A percentile compares a stretch with the other conserved stretches of the same genome.
phyloP scores from a whole-genome alignment of 2,888 invertebrate species.

The Eilema caniola region DNA sequence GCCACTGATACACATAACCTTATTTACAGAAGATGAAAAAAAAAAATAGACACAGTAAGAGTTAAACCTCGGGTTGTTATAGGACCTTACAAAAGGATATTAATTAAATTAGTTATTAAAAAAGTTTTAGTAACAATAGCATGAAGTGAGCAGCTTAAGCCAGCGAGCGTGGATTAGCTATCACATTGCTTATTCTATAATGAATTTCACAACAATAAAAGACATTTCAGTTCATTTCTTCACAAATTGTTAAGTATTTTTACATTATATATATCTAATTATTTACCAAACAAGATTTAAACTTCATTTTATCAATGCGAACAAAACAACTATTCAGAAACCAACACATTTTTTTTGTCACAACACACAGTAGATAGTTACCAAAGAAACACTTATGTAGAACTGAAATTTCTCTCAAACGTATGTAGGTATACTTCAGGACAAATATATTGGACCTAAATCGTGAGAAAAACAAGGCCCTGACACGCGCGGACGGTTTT shows the following conservation, averaged over 20 bases:
- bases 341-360: neutral
- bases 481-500: too few relatives aligned
- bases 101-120: slow-evolving; percentile 14
- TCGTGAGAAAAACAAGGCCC: too few relatives aligned
- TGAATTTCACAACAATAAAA: slow-evolving; percentile 13
- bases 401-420: slow-evolving; percentile 32
- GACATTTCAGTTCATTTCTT: slow-evolving; percentile 30
- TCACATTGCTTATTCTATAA: slow-evolving; percentile 17
- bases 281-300: slow-evolving; percentile 1
- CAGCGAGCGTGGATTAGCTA: slow-evolving; percentile 59
- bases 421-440: slow-evolving; percentile 19
- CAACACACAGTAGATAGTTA: neutral
- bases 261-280: neutral
- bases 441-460: too few relatives aligned
- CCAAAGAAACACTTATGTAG: neutral
- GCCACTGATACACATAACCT: too few relatives aligned
- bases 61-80: neutral
- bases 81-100: slow-evolving; percentile 33
- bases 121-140: slow-evolving; percentile 46
- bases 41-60: too few relatives aligned
- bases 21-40: neutral
- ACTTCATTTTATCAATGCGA: neutral
- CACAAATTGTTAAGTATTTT: neutral
- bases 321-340: neutral
- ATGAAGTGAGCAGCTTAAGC: slow-evolving; percentile 57